Evolutionary conservation across 2,113 vertebrate species (phyloP), one percentile per base, ranked within the genome.

Genomic region (Lasiurus cinereus): DNA sequence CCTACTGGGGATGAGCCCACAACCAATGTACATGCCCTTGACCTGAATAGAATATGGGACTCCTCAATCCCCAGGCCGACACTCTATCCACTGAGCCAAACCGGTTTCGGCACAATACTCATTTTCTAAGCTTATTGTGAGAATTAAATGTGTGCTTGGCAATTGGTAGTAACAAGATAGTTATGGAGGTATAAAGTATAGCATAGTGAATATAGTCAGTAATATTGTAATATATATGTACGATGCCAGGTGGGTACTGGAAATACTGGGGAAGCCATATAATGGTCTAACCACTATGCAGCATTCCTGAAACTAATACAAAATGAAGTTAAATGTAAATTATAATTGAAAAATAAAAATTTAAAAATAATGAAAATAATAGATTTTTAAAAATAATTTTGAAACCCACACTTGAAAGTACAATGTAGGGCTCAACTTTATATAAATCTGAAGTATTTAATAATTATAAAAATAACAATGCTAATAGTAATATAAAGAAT

Each of bases 121-220:
- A n/a, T n/a, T n/a, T 89, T 15, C 29, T 90, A 85, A 72, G 64
- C 36, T 76, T 83, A 19, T 83, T 94, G 19, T 94, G 70, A 88
- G 46, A 94, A 88, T 78, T 72, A 88, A 94, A 59, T 92, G 3
- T 79, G 46, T 66, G 21, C 6, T 46, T 50, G 36, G 10, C 48
- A 94, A 27, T 36, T 59, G 36, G 5, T 50, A 43, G 73, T 76
- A 50, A 76, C 43, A 76, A 48, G 50, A 31, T 50, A 50, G 73
- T 50, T 16, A 29, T 2, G 15, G 73, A 27, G 27, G 31, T 50
- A 15, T 50, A 29, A 50, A 76, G 46, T 76, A 50, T 8, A 50
- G 46, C 27, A 76, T 76, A 27, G 73, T 14, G 27, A 76, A 76
- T 76, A 31, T 76, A 76, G 73, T 76, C 27, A 76, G 1, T 76